A percentile compares a stretch with the other conserved stretches of the same genome.
phyloP scores from a whole-genome alignment of 2,113 vertebrate species.

The Mohoua ochrocephala region DNA sequence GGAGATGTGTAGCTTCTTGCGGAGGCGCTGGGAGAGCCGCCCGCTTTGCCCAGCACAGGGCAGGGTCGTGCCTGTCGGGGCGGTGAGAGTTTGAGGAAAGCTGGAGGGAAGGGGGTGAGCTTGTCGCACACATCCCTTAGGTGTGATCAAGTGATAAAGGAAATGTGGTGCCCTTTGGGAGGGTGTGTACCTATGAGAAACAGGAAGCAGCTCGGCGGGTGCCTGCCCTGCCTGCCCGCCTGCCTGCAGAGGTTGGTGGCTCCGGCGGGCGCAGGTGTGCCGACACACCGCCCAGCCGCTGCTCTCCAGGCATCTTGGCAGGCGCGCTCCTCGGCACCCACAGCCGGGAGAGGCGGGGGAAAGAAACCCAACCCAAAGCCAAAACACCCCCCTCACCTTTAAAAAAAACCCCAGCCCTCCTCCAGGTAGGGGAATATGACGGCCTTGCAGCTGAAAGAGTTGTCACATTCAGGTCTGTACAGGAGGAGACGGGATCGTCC shows the following conservation, averaged over 20 bases:
- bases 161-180: constrained; percentile 70
- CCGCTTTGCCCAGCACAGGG: not conserved
- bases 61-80: not conserved
- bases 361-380: not conserved
- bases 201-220: constrained; percentile 68
- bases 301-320: constrained; percentile 49
- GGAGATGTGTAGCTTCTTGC: not conserved
- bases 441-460: constrained; percentile 86
- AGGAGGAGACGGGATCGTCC: constrained; percentile 88
- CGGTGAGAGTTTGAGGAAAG: not conserved
- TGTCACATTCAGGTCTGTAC: constrained; percentile 91
- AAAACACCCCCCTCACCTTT: not conserved
- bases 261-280: constrained; percentile 71
- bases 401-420: not conserved
- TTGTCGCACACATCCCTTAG: constrained; percentile 58
- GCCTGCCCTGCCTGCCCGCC: not conserved
- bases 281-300: not conserved
- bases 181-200: constrained; percentile 78
- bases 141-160: constrained; percentile 73
- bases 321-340: not conserved
- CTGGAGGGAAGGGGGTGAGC: not conserved
- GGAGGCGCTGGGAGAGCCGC: not conserved
- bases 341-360: constrained; percentile 2
- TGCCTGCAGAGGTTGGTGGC: constrained; percentile 39
- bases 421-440: constrained; percentile 76